These are phyloP conservation scores for Eclectus roratus DNA, from an alignment of 2,113 vertebrate genomes.

Conservation along the genomic window DNA sequence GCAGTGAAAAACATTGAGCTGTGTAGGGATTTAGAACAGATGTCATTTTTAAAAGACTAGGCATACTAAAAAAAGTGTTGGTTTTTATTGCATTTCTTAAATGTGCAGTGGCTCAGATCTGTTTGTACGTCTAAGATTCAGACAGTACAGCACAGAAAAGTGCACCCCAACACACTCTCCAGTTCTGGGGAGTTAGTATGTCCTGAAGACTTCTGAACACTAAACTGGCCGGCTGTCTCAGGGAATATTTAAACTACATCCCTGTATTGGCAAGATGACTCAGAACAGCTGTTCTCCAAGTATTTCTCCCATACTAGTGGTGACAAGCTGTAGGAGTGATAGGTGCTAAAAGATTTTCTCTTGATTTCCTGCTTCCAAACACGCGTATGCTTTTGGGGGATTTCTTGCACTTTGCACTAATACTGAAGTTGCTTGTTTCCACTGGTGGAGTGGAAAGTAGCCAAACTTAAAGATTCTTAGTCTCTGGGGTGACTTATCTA, in stretches of 20 bases:
- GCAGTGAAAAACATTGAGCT: slow-evolving; percentile 34
- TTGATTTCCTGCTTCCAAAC: neutral
- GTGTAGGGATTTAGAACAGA: slow-evolving; percentile 52
- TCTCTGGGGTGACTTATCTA: neutral
- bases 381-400: neutral
- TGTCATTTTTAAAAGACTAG: slow-evolving; percentile 50
- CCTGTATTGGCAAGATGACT: neutral
- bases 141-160: neutral
- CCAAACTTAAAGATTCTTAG: neutral
- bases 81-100: neutral
- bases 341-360: neutral
- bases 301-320: neutral
- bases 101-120: neutral
- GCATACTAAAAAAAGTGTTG: neutral
- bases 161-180: neutral
- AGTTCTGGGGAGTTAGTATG: neutral
- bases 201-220: neutral
- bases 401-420: neutral
- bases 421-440: neutral
- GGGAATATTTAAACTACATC: neutral
- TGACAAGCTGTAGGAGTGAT: neutral
- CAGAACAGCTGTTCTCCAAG: neutral
- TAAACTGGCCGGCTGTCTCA: neutral
- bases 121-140: neutral
- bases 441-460: neutral